Conservation (phyloP, 2,797 vertebrate genomes). For the Tenualosa ilisha region DNA sequence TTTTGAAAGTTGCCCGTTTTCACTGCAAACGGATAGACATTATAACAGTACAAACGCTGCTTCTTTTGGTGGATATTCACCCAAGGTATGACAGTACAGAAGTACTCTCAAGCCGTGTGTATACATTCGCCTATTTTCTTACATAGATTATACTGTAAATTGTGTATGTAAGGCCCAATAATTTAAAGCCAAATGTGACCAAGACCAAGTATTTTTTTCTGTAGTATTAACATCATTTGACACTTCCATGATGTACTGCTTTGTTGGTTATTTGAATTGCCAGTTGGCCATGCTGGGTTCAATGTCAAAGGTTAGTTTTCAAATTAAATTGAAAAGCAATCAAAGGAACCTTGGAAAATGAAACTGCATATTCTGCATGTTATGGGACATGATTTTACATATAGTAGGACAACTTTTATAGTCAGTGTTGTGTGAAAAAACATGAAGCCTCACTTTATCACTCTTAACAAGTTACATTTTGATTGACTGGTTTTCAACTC, state of each 20-base stretch:
- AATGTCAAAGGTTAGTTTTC: neutral
- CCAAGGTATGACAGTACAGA: conserved; percentile 61
- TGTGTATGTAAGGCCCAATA: too few relatives aligned
- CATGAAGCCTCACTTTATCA: neutral
- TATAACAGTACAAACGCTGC: conserved; percentile 80
- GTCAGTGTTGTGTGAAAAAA: neutral
- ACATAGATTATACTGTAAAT: neutral
- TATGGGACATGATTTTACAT: neutral
- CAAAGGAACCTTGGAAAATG: neutral
- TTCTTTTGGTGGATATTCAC: conserved; percentile 81
- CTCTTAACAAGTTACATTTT: neutral
- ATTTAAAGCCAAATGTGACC: too few relatives aligned
- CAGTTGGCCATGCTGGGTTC: too few relatives aligned
- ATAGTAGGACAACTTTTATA: too few relatives aligned
- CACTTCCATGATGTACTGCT: neutral
- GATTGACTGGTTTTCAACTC: neutral
- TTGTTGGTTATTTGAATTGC: neutral
- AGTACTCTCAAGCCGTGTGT: neutral
- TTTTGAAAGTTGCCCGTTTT: conserved; percentile 77
- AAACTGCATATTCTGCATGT: neutral
- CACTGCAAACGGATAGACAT: conserved; percentile 81
- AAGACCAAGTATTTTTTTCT: neutral
- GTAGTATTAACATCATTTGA: neutral
- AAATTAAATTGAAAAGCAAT: neutral
- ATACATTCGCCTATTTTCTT: neutral